Conservation (phyloP, 1,140 invertebrate genomes). For the Bradynema listronoti region DNA sequence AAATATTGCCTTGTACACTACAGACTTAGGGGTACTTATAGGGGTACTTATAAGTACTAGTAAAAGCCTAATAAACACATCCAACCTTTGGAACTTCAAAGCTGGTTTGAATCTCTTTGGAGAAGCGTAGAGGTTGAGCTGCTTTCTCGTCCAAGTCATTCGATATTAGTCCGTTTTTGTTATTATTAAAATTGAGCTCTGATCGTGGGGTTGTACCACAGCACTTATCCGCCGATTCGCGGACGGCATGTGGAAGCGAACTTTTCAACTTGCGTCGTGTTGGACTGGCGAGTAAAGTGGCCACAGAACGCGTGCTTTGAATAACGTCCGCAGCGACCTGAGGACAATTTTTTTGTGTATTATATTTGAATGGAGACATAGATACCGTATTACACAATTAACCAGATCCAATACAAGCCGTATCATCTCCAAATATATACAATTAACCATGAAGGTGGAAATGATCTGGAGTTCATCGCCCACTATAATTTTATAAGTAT, state of each 20-base stretch:
- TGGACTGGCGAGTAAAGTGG: neutral
- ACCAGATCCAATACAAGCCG: neutral
- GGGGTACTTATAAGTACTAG: neutral
- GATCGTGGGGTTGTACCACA: conserved; percentile 3
- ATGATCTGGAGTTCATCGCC: neutral
- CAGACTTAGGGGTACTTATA: neutral
- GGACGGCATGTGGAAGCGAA: neutral
- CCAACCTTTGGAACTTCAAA: neutral
- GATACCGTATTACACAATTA: too few relatives aligned
- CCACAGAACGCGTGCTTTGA: neutral
- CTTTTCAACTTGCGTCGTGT: neutral
- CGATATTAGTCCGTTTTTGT: too few relatives aligned
- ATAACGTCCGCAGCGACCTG: conserved; percentile 4
- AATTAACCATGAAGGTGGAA: neutral
- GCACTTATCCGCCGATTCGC: conserved; percentile 3
- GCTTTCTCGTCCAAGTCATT: too few relatives aligned
- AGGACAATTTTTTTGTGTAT: too few relatives aligned
- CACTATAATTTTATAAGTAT: neutral
- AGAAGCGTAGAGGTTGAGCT: too few relatives aligned
- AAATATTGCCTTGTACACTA: neutral
- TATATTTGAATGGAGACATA: too few relatives aligned
- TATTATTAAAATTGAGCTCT: neutral
- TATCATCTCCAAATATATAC: neutral
- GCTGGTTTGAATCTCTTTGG: conserved; percentile 4
- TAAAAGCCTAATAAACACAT: neutral